Conservation (phyloP, 2,113 vertebrate genomes). For the Nannobrachium achirus region DNA sequence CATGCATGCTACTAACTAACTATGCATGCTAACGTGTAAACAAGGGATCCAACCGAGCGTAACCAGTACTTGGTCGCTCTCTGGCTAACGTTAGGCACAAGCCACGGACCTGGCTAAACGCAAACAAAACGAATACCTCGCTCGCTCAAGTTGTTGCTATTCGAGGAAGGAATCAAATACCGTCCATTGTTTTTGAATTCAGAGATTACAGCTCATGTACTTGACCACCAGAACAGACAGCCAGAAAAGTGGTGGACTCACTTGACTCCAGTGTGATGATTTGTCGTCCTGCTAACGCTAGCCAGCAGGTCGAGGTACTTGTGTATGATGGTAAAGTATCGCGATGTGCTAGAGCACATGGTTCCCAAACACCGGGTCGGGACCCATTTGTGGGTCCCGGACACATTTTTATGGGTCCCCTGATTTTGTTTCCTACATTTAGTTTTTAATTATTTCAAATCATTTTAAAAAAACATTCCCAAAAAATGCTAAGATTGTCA, state of each 20-base stretch:
- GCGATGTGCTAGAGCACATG: too few species aligned
- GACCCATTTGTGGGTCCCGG: too few species aligned
- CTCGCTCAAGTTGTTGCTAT: neutral
- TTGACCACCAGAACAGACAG: neutral
- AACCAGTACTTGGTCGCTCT: neutral
- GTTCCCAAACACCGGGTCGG: too few species aligned
- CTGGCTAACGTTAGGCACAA: too few species aligned
- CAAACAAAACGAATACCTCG: too few species aligned
- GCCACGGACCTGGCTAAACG: too few species aligned
- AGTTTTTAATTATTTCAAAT: too few species aligned
- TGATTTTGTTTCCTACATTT: too few species aligned
- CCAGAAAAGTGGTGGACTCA: neutral
- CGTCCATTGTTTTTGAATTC: neutral
- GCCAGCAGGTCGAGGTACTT: slow-evolving; percentile 29
- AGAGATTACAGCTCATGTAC: neutral
- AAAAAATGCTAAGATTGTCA: too few species aligned
- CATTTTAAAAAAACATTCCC: too few species aligned
- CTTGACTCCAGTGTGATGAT: too few species aligned
- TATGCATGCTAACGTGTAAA: slow-evolving; percentile 43
- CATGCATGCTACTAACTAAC: neutral
- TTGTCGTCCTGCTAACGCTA: neutral
- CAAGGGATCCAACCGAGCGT: slow-evolving; percentile 15
- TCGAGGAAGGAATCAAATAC: neutral
- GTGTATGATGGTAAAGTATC: slow-evolving; percentile 41
- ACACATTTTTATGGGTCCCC: too few species aligned